Conservation (phyloP, 2,888 invertebrate genomes). For the Mystacides longicornis region DNA sequence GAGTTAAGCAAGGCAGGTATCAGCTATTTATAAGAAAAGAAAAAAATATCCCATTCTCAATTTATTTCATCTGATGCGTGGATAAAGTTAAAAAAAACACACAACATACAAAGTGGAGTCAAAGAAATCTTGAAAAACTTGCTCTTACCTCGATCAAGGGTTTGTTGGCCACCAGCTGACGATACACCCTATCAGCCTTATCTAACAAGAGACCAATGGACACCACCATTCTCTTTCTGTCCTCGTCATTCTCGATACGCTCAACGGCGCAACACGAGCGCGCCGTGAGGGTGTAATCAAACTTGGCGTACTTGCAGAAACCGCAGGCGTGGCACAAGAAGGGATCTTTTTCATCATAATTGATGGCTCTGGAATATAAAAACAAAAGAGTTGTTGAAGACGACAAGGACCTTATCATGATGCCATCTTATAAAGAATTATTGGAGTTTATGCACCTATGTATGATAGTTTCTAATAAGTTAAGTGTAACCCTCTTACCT, state of each 20-base stretch:
- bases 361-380: conserved; percentile 67
- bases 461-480: too few relatives aligned
- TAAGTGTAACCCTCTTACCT: too few relatives aligned
- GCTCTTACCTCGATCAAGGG: conserved; percentile 70
- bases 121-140: too few relatives aligned
- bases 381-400: not conserved
- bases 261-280: conserved; percentile 94
- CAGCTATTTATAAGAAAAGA: too few relatives aligned
- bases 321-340: conserved; percentile 98
- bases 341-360: conserved; percentile 98
- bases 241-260: conserved; percentile 94
- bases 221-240: conserved; percentile 88
- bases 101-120: too few relatives aligned
- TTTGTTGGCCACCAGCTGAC: conserved; percentile 83
- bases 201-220: conserved; percentile 86
- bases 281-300: conserved; percentile 89
- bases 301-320: conserved; percentile 98
- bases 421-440: too few relatives aligned
- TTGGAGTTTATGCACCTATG: too few relatives aligned
- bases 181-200: conserved; percentile 90
- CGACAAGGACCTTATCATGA: too few relatives aligned
- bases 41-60: too few relatives aligned
- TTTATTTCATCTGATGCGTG: too few relatives aligned
- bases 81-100: too few relatives aligned
- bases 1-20: too few relatives aligned